Evolutionary conservation across 2,797 vertebrate species (phyloP).

Genomic region (Threskiornis aethiopicus): DNA sequence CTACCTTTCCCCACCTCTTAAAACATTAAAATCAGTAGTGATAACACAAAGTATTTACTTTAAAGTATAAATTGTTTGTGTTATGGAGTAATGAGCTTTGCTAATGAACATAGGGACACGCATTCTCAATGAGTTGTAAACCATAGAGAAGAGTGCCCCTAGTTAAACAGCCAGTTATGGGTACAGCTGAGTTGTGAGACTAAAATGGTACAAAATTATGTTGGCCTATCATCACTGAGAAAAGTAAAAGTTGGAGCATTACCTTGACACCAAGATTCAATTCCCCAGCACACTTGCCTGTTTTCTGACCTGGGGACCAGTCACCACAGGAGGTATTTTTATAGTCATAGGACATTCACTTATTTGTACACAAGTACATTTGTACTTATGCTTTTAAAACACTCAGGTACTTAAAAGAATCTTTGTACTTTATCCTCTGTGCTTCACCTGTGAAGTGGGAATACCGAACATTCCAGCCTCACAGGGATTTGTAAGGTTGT

Average conservation of each 20-base stretch:
- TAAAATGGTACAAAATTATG: not conserved
- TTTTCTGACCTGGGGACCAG: not conserved
- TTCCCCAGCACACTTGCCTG: not conserved
- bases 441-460: not conserved
- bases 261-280: not conserved
- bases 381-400: not conserved
- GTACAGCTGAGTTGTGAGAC: not conserved
- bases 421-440: not conserved
- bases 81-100: not conserved
- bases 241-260: not conserved
- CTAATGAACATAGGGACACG: rapidly evolving
- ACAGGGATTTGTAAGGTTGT: not conserved
- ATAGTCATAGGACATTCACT: not conserved
- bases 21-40: not conserved
- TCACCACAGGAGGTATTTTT: not conserved
- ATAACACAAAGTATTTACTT: not conserved
- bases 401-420: not conserved
- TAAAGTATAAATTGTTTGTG: not conserved
- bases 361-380: not conserved
- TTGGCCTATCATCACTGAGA: not conserved
- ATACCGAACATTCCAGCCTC: not conserved
- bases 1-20: not conserved
- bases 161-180: not conserved
- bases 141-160: not conserved
- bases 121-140: not conserved